A percentile compares a stretch with the other conserved stretches of the same genome.
phyloP scores from a whole-genome alignment of 2,888 invertebrate genomes.

The Galerucella pusilla region DNA sequence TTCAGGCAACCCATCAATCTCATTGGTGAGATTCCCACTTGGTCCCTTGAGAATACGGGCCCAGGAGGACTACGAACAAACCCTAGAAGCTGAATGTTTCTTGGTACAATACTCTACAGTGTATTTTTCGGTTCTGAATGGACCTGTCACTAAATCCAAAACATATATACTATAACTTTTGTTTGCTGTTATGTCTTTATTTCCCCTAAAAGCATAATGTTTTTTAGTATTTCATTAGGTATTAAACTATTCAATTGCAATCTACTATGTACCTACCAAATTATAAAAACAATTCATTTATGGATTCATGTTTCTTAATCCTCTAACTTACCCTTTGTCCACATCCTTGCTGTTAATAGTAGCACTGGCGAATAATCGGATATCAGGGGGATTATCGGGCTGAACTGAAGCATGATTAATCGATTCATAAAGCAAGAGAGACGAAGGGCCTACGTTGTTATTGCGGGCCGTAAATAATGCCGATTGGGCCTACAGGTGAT shows the following conservation, averaged over 20 bases:
- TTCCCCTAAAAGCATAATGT: not conserved
- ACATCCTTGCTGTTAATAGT: constrained; percentile 6
- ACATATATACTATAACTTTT: too few species aligned
- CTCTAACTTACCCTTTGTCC: constrained; percentile 8
- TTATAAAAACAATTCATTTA: not conserved
- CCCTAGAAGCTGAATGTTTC: too few species aligned
- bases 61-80: too few species aligned
- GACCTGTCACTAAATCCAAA: too few species aligned
- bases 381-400: constrained; percentile 63
- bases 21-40: too few species aligned
- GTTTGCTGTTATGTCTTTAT: too few species aligned
- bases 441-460: constrained; percentile 58
- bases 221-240: not conserved
- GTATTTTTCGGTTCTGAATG: too few species aligned
- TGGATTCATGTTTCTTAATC: not conserved
- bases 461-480: constrained; percentile 62
- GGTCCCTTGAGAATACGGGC: too few species aligned
- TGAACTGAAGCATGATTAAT: constrained; percentile 65
- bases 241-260: not conserved
- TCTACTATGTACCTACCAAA: not conserved
- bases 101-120: too few species aligned
- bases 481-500: constrained; percentile 60
- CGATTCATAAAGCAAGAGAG: constrained; percentile 61
- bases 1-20: too few species aligned
- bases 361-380: constrained; percentile 60